Base-by-base conservation (phyloP, 2,113 vertebrate genomes). In the Semicossyphus pulcher region DNA sequence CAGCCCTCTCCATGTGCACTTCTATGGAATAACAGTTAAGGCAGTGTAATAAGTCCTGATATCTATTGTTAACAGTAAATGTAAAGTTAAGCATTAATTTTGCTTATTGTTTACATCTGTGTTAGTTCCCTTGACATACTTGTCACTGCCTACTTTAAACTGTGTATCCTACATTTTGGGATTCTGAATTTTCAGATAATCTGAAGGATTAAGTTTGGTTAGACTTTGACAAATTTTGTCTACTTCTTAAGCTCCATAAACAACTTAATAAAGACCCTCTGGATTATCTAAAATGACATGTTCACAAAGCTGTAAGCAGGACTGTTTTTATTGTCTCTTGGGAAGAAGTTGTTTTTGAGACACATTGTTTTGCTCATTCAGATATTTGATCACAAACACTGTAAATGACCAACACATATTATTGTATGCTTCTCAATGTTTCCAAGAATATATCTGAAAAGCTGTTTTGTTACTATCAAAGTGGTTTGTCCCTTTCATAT, bases 1-100 rank as follows among this genome's bases (percentile, higher is more conserved):
- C 80, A 77, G 28, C 47, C 71, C 67, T 59, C 34, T 70, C 58
- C 62, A 10, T 65, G 37, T 58, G 57, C 73, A 52, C 41, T 54
- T 54, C 71, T 76, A 39, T 67, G 34, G 36, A 59, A 61, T 31
- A 53, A 69, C n/a, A 8, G 56, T 82, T 77, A 37, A 31, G 63
- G 21, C 41, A 32, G 21, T 36, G 53, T 31, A 29, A 54, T 34
- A 41, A 21, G 8, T 61, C 51, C 36, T 32, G 4, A 68, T 84
- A 52, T 10, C 20, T 4, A 10, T 60, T 21, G 56, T 36, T 14
- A 41, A 25, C 10, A 3, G 9, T 23, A 29, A 36, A 41, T 15
- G 9, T 10, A 58, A 45, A 47, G 57, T 29, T 58, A 41, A 28
- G 32, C 32, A 10, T 31, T 47, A 20, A 2, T 20, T 31, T 37